A percentile compares a stretch with the other conserved stretches of the same genome.
phyloP scores from a whole-genome alignment of 2,888 invertebrate species.

The Pilophorus perplexus region DNA sequence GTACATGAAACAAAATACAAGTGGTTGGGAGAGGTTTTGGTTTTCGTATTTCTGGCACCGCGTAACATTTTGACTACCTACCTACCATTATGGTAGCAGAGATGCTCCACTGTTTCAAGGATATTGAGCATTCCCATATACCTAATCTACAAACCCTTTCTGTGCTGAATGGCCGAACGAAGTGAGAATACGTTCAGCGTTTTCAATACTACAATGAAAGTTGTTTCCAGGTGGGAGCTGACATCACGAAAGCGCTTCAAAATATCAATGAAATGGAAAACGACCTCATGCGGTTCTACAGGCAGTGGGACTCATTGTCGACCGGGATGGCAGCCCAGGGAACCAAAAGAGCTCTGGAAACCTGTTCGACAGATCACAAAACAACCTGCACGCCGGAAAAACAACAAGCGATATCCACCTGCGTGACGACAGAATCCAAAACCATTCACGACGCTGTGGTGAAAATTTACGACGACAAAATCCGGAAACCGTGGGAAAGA shows the following conservation, averaged over 20 bases:
- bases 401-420: neutral
- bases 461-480: neutral
- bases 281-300: slow-evolving; percentile 10
- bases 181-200: too few relatives aligned
- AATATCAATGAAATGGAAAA: slow-evolving; percentile 11
- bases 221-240: too few relatives aligned
- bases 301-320: neutral
- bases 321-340: neutral
- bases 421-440: neutral
- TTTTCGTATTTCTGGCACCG: too few relatives aligned
- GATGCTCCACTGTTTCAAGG: too few relatives aligned
- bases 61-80: too few relatives aligned
- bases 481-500: slow-evolving; percentile 2
- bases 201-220: too few relatives aligned
- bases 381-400: slow-evolving; percentile 8
- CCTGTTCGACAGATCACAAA: neutral
- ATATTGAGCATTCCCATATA: too few relatives aligned
- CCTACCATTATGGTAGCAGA: too few relatives aligned
- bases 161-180: too few relatives aligned
- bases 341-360: neutral
- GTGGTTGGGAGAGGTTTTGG: too few relatives aligned
- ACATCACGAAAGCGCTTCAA: neutral
- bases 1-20: too few relatives aligned
- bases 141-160: too few relatives aligned
- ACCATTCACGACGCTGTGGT: slow-evolving; percentile 8